These are phyloP conservation scores for Bradypodion pumilum DNA, from an alignment of 2,797 vertebrate species.

Conservation along the genomic window DNA sequence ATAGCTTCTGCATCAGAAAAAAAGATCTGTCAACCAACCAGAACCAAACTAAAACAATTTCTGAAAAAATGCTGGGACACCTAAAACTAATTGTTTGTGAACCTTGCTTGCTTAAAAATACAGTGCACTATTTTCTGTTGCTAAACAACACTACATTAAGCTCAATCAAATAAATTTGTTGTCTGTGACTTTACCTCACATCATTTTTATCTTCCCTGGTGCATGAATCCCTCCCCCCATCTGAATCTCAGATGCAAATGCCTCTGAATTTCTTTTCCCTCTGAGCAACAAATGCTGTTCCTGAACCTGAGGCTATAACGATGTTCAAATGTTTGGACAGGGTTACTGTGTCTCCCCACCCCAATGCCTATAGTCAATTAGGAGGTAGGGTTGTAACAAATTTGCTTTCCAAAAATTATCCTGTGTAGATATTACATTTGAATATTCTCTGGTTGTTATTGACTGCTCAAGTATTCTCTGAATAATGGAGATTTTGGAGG, in stretches of 20 bases:
- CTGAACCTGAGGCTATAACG: not conserved
- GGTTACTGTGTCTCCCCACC: no score
- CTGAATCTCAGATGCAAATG: slow-evolving; percentile 29
- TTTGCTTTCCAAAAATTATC: not conserved
- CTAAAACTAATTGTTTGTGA: not conserved
- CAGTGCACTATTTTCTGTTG: not conserved
- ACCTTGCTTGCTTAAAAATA: not conserved
- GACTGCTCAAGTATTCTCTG: not conserved
- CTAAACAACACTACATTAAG: not conserved
- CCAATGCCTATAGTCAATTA: not conserved
- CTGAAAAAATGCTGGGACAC: not conserved
- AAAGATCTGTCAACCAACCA: not conserved
- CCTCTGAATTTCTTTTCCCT: not conserved
- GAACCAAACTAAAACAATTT: not conserved
- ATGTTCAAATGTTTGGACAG: not conserved
- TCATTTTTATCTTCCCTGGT: slow-evolving; percentile 49
- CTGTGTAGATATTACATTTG: not conserved
- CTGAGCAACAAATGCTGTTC: not conserved
- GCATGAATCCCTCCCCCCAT: slow-evolving; percentile 11
- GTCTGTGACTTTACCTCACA: slow-evolving; percentile 48
- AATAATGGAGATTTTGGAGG: not conserved
- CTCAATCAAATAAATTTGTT: slow-evolving; percentile 48
- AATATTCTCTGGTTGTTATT: not conserved
- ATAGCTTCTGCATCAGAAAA: not conserved
- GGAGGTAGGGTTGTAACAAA: not conserved